Percentiles rank a stretch among this genome's conserved stretches.
These are phyloP conservation scores for Harmothoe impar DNA, from an alignment of 2,888 invertebrate species.

Conservation along the genomic window DNA sequence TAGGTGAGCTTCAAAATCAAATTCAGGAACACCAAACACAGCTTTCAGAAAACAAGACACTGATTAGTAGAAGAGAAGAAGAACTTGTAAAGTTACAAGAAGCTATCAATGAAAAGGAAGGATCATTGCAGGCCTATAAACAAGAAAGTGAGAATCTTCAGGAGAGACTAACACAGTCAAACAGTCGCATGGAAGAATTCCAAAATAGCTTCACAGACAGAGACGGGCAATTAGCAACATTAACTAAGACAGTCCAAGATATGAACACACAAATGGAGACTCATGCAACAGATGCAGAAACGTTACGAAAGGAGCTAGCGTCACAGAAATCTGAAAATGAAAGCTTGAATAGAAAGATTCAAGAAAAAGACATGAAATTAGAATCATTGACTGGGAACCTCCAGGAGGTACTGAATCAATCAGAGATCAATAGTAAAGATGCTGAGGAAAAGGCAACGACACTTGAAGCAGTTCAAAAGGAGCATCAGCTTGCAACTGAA, in stretches of 20 bases:
- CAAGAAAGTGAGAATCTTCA: conserved; percentile 38
- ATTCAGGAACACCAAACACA: not conserved
- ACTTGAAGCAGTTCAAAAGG: not conserved
- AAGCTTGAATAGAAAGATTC: not conserved
- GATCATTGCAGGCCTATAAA: not conserved
- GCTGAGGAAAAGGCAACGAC: not conserved
- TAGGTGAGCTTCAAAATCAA: conserved; percentile 14
- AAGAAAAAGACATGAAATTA: conserved; percentile 61
- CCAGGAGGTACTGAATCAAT: conserved; percentile 59
- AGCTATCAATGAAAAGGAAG: not conserved
- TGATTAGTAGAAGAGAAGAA: not conserved
- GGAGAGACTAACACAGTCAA: conserved; percentile 17
- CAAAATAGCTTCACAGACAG: conserved; percentile 19
- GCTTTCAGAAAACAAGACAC: not conserved
- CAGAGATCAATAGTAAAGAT: conserved; percentile 19
- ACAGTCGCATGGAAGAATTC: conserved; percentile 41
- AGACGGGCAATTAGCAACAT: not conserved
- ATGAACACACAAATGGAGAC: conserved; percentile 46
- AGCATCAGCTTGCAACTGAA: conserved; percentile 16
- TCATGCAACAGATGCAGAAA: conserved; percentile 3
- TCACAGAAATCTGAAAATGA: not conserved
- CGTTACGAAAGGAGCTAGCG: not conserved
- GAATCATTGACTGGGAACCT: conserved; percentile 62
- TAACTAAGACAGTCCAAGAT: conserved; percentile 20
- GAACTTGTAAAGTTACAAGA: not conserved